Percentiles rank a stretch among this genome's conserved stretches.
phyloP scores from a whole-genome alignment of 2,113 vertebrate species.

The Notothenia rossii region DNA sequence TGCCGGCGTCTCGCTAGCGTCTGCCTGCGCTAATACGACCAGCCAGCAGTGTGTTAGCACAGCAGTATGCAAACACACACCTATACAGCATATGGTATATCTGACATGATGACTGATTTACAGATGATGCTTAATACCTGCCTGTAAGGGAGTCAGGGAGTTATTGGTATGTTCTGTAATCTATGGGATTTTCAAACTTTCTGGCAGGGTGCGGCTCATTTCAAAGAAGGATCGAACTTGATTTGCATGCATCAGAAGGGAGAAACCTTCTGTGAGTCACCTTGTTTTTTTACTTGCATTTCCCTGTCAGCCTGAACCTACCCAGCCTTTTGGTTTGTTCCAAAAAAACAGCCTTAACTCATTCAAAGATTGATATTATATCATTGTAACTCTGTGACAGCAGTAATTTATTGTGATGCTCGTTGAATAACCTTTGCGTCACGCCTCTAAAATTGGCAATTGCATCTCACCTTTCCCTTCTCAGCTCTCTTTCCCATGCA shows the following conservation, averaged over 20 bases:
- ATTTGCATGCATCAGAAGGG: constrained; percentile 30
- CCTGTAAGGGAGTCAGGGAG: neutral
- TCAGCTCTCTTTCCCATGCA: neutral
- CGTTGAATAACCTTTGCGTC: constrained; percentile 3
- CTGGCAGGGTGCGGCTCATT: constrained; percentile 49
- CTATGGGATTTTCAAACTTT: constrained; percentile 20
- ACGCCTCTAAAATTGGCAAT: constrained; percentile 17
- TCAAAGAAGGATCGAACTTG: constrained; percentile 33
- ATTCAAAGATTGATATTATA: constrained; percentile 12
- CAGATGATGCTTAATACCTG: constrained; percentile 25
- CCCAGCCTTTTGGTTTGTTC: neutral
- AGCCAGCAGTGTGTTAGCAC: constrained; percentile 31
- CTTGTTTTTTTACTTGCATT: neutral
- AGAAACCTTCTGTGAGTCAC: constrained; percentile 50
- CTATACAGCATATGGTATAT: constrained; percentile 9
- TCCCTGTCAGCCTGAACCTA: neutral
- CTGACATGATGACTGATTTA: constrained; percentile 50
- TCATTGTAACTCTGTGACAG: constrained; percentile 1
- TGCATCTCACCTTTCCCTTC: constrained; percentile 18
- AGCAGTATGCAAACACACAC: constrained; percentile 30
- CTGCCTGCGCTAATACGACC: constrained; percentile 31
- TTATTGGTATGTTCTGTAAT: constrained; percentile 37
- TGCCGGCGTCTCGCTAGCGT: constrained; percentile 18
- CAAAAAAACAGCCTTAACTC: neutral
- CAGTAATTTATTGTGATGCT: constrained; percentile 9